Percentiles rank a stretch among this genome's conserved stretches.
Evolutionary conservation across 2,113 vertebrate species (phyloP).

Genomic region (Nycticorax nycticorax): DNA sequence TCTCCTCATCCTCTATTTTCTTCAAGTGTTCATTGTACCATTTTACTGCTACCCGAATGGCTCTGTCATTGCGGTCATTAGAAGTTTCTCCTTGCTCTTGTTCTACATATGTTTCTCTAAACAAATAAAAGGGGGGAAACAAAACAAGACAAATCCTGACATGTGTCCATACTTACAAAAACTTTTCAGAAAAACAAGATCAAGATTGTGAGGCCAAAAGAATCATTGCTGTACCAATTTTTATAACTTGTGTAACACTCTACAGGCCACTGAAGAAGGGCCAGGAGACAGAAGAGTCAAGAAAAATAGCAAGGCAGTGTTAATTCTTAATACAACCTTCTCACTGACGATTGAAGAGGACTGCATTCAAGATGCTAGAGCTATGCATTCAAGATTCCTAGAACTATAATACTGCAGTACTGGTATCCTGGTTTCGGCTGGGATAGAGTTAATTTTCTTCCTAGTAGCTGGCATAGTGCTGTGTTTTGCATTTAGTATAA

Average conservation of each 20-base stretch:
- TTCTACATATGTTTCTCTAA: conserved; percentile 91
- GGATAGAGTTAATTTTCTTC: too few species aligned
- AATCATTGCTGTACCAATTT: not conserved
- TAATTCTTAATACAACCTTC: not conserved
- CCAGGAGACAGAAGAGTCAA: not conserved
- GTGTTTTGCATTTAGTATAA: too few species aligned
- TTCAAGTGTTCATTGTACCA: conserved; percentile 92
- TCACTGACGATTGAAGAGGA: not conserved
- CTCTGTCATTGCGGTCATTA: conserved; percentile 94
- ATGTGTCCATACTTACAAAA: not conserved
- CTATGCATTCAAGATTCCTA: not conserved
- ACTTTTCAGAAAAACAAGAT: not conserved
- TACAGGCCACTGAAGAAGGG: not conserved
- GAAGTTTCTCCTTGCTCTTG: conserved; percentile 88
- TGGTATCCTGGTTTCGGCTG: too few species aligned
- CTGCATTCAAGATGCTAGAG: not conserved
- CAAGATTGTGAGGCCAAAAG: not conserved
- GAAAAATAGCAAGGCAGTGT: not conserved
- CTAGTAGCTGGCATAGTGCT: too few species aligned
- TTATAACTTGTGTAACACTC: not conserved
- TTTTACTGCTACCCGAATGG: conserved; percentile 88
- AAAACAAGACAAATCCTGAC: not conserved
- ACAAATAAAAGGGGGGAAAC: not conserved
- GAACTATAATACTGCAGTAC: not conserved
- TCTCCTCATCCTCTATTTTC: conserved; percentile 65